Evolutionary conservation across 23 tunicate species (phyloP).

Genomic region (Oikopleura vanhoeffeni): DNA sequence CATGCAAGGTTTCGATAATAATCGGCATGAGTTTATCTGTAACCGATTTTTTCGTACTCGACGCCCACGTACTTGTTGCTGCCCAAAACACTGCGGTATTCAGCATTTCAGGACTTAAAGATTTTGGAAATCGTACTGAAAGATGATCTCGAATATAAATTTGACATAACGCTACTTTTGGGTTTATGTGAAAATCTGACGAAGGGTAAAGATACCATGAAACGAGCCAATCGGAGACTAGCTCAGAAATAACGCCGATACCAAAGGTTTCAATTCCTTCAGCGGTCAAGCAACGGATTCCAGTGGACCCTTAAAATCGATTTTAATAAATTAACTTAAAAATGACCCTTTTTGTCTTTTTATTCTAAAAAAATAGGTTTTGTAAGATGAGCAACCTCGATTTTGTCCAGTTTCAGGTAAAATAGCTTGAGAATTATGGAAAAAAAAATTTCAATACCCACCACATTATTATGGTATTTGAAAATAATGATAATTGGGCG

Average conservation of each 20-base stretch:
- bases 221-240: neutral
- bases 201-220: neutral
- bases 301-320: neutral
- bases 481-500: too few relatives aligned
- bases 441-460: too few relatives aligned
- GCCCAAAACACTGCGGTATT: neutral
- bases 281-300: neutral
- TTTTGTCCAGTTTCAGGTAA: too few relatives aligned
- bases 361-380: too few relatives aligned
- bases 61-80: neutral
- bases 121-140: neutral
- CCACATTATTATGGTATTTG: too few relatives aligned
- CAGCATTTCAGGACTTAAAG: neutral
- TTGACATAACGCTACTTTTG: neutral
- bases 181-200: neutral
- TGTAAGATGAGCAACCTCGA: too few relatives aligned
- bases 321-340: too few relatives aligned
- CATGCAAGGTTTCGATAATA: neutral
- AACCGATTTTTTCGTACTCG: neutral
- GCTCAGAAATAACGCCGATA: neutral
- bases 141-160: neutral
- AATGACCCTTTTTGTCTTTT: too few relatives aligned
- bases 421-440: too few relatives aligned
- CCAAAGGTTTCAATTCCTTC: neutral
- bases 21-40: neutral